Conservation (phyloP, 1,140 invertebrate genomes). For the Drosophila asahinai region DNA sequence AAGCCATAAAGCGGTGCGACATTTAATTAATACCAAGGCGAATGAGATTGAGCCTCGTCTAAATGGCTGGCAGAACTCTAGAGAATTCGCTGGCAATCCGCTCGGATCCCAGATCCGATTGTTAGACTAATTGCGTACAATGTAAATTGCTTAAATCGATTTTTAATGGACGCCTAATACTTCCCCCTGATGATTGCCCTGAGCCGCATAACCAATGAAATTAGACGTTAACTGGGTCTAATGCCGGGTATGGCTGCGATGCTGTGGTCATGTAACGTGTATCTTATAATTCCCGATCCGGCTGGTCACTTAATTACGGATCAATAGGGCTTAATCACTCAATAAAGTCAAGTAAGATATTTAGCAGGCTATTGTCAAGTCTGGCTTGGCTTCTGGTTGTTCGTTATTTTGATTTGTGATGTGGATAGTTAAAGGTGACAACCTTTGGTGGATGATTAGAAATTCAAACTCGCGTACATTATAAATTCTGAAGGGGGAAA, state of each 20-base stretch:
- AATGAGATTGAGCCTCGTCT: slow-evolving; percentile 25
- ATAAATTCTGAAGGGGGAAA: slow-evolving; percentile 31
- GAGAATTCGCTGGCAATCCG: slow-evolving; percentile 11
- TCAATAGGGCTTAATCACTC: slow-evolving; percentile 53
- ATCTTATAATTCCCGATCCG: slow-evolving; percentile 10
- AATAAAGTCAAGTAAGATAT: slow-evolving; percentile 46
- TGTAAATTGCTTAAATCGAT: slow-evolving; percentile 44
- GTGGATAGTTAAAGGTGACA: slow-evolving; percentile 6
- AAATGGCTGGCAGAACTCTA: slow-evolving; percentile 26
- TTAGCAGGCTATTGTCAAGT: slow-evolving; percentile 9
- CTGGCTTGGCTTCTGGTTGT: background rate
- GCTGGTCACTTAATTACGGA: slow-evolving; percentile 26
- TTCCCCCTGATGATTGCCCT: slow-evolving; percentile 16
- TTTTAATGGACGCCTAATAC: slow-evolving; percentile 35
- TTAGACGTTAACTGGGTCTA: slow-evolving; percentile 29
- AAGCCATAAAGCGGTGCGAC: slow-evolving; percentile 21
- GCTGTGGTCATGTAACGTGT: slow-evolving; percentile 3
- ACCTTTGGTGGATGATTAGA: slow-evolving; percentile 22
- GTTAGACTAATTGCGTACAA: slow-evolving; percentile 47
- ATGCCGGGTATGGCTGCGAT: slow-evolving; percentile 2
- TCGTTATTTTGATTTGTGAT: slow-evolving; percentile 12
- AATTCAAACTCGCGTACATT: slow-evolving; percentile 30
- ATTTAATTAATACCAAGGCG: slow-evolving; percentile 64
- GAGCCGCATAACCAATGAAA: slow-evolving; percentile 25
- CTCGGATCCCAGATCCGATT: slow-evolving; percentile 12